A percentile compares a stretch with the other conserved stretches of the same genome.
These are phyloP conservation scores for Leptinotarsa juncta DNA, from an alignment of 2,888 invertebrate genomes.

Conservation along the genomic window DNA sequence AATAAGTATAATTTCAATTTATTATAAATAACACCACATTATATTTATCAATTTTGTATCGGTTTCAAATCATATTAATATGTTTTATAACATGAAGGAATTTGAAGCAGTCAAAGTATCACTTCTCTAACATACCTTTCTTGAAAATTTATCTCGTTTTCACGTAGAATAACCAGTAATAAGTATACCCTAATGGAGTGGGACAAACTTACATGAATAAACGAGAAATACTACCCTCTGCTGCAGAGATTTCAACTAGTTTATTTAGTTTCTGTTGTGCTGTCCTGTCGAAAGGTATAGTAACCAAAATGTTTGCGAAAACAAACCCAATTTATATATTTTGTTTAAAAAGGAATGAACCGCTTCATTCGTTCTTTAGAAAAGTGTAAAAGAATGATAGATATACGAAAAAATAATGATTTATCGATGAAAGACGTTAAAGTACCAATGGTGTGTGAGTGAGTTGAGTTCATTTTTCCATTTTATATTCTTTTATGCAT, in stretches of 20 bases:
- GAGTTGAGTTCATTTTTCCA: too few relatives aligned
- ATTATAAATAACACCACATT: too few relatives aligned
- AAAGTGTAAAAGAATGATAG: not conserved
- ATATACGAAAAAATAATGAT: not conserved
- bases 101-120: too few relatives aligned
- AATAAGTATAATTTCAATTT: too few relatives aligned
- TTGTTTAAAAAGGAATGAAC: not conserved
- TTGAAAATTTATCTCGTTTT: too few relatives aligned
- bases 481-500: too few relatives aligned
- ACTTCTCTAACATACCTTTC: too few relatives aligned
- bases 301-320: not conserved
- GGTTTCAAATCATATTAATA: too few relatives aligned
- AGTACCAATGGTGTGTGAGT: not conserved
- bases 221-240: not conserved
- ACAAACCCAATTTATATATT: not conserved
- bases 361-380: not conserved
- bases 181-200: not conserved
- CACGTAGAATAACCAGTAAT: too few relatives aligned
- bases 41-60: too few relatives aligned
- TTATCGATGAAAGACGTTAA: not conserved
- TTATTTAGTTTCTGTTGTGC: not conserved
- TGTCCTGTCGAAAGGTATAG: not conserved
- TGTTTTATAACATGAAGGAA: too few relatives aligned
- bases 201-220: not conserved
- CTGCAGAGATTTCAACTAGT: not conserved